Base-by-base conservation (phyloP, 2,797 vertebrate species). In the Gypaetus barbatus region DNA sequence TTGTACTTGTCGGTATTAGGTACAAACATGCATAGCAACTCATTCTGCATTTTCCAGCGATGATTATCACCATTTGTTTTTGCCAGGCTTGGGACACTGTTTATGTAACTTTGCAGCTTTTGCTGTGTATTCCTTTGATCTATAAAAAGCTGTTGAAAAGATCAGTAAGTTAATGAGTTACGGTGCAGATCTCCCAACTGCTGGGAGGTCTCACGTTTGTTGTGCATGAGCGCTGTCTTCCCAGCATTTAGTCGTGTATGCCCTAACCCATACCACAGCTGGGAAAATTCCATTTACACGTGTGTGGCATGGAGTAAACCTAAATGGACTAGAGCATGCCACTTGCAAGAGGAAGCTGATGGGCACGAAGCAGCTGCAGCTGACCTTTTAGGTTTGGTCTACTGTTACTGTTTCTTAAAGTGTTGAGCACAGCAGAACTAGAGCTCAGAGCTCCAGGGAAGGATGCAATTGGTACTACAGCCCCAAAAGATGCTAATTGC, bases 1-100 rank as follows among this genome's bases (percentile, higher is more conserved):
- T 78, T 69, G 94, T 89, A 24, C 78, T 80, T 82, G 66, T 61
- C 86, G 98, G 98, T 96, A 44, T 95, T 95, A 19, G 82, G 90
- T 79, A 63, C 83, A 88, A 91, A 84, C 39, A 13, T 0, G 13
- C 24, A 23, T 9, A 69, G 96, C 44, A 27, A 79, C 87, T 52
- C 58, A 18, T 37, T 25, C 79, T 21, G 77, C 51, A 4, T 25
- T 69, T 66, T 57, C 85, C 87, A 94, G 94, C 3, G 2, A 39
- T 39, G 80, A 19, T 43, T 60, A 7, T 2, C 91, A 56, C 2
- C 82, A 33, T 74, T 31, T 43, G 74, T 7, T 79, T 57, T 10
- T 70, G 83, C 76, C 93, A 90, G 91, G 69, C 87, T 76, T 46
- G 37, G 76, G 93, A 30, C 58, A 23, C 76, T 44, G 48, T 77